A percentile compares a stretch with the other conserved stretches of the same genome.
Conservation (phyloP, 2,888 invertebrate genomes). For the Lumbricus terrestris region DNA sequence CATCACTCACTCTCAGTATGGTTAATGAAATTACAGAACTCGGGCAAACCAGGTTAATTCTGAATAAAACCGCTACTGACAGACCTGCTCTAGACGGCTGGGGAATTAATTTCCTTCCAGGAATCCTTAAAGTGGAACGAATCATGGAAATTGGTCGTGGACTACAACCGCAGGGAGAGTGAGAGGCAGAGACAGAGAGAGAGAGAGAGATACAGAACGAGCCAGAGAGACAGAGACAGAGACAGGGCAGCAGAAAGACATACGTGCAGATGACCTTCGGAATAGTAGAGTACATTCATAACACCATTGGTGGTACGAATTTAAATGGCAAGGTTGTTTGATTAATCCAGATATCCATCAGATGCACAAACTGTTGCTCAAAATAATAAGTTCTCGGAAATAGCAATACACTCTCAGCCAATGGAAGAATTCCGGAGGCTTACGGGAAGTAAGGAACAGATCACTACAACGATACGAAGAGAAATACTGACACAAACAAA, state of each 20-base stretch:
- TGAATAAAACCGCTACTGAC: neutral
- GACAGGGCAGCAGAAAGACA: neutral
- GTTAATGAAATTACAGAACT: too few relatives aligned
- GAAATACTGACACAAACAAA: neutral
- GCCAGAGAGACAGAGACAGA: neutral
- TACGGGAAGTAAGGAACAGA: neutral
- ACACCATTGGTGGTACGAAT: too few relatives aligned
- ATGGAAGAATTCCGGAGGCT: neutral
- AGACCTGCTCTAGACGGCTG: neutral
- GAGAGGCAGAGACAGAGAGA: neutral
- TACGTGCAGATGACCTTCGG: neutral
- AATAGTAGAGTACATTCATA: neutral
- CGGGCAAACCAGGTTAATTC: neutral
- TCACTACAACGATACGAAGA: neutral
- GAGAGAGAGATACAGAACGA: neutral
- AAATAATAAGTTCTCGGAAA: neutral
- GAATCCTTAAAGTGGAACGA: neutral
- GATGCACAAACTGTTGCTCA: neutral
- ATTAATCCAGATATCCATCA: neutral
- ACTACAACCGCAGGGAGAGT: neutral
- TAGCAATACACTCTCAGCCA: neutral
- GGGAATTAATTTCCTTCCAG: neutral
- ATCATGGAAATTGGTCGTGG: neutral
- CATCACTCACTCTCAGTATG: too few relatives aligned
- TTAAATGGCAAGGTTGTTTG: neutral